A percentile compares a stretch with the other conserved stretches of the same genome.
phyloP scores from a whole-genome alignment of 2,113 vertebrate species.

The Colistium nudipinnis region DNA sequence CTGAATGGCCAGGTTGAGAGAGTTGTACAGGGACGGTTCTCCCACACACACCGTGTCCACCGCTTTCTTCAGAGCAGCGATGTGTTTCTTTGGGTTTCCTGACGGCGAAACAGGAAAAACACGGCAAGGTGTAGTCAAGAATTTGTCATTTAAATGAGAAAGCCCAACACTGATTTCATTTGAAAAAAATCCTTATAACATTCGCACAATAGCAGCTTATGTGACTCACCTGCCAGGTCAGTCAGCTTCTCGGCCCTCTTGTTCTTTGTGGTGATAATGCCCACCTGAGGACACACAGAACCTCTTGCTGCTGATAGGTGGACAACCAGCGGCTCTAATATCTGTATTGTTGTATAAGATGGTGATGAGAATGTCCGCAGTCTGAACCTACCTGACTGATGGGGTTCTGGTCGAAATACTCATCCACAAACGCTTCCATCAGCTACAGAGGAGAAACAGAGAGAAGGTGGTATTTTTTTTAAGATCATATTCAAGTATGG shows the following conservation, averaged over 20 bases:
- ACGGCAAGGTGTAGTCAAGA: background rate
- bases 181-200: no score
- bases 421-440: slow-evolving; percentile 93
- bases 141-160: slow-evolving; percentile 2
- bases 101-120: slow-evolving; percentile 12
- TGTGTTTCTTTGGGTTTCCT: slow-evolving; percentile 95
- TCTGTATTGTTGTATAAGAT: no score
- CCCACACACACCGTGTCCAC: slow-evolving; percentile 89
- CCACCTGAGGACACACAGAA: slow-evolving; percentile 81
- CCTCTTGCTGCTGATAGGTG: no score
- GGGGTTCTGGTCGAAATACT: slow-evolving; percentile 99
- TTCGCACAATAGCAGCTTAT: background rate
- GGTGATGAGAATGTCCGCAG: no score
- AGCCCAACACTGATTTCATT: background rate
- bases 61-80: slow-evolving; percentile 89
- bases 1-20: slow-evolving; percentile 90
- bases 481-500: rapidly evolving
- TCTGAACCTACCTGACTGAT: slow-evolving; percentile 93
- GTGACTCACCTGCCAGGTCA: slow-evolving; percentile 90
- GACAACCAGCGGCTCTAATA: no score
- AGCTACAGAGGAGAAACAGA: slow-evolving; percentile 79
- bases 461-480: background rate
- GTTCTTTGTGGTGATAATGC: slow-evolving; percentile 93
- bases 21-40: slow-evolving; percentile 97
- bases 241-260: slow-evolving; percentile 98